Percentiles rank a stretch among this genome's conserved stretches.
Conservation (phyloP, 1,140 invertebrate species). For the Episyrphus balteatus region DNA sequence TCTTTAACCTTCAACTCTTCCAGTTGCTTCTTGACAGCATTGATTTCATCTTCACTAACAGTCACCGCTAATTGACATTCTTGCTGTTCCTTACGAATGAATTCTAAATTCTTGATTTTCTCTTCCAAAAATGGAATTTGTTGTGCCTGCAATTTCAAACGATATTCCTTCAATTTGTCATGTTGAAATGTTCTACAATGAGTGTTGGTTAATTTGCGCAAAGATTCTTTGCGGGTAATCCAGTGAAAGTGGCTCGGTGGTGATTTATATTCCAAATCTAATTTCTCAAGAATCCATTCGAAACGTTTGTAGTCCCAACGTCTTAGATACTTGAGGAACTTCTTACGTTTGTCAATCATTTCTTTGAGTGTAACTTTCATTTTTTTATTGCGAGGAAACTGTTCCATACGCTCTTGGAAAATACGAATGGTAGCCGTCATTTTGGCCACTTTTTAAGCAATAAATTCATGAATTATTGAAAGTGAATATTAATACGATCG, state of each 20-base stretch:
- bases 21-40: constrained; percentile 42
- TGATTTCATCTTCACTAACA: constrained; percentile 53
- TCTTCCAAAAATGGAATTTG: constrained; percentile 54
- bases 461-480: not conserved
- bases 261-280: constrained; percentile 66
- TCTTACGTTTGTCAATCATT: constrained; percentile 64
- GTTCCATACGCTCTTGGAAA: constrained; percentile 41
- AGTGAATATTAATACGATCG: not conserved
- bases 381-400: constrained; percentile 40
- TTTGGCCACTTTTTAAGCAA: constrained; percentile 40
- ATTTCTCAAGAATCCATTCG: constrained; percentile 72
- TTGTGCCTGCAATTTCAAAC: constrained; percentile 47
- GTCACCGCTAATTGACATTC: constrained; percentile 50
- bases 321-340: constrained; percentile 54
- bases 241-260: constrained; percentile 43
- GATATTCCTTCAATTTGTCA: constrained; percentile 52
- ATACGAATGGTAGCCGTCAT: constrained; percentile 44
- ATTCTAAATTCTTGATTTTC: constrained; percentile 49
- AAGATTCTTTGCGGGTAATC: constrained; percentile 53
- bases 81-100: constrained; percentile 59
- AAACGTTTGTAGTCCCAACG: constrained; percentile 70
- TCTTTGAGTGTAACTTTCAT: constrained; percentile 51
- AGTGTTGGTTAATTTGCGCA: constrained; percentile 50
- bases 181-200: constrained; percentile 55
- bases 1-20: constrained; percentile 32